phyloP scores from a whole-genome alignment of 2,113 vertebrate genomes.

The Tyrannus savana region DNA sequence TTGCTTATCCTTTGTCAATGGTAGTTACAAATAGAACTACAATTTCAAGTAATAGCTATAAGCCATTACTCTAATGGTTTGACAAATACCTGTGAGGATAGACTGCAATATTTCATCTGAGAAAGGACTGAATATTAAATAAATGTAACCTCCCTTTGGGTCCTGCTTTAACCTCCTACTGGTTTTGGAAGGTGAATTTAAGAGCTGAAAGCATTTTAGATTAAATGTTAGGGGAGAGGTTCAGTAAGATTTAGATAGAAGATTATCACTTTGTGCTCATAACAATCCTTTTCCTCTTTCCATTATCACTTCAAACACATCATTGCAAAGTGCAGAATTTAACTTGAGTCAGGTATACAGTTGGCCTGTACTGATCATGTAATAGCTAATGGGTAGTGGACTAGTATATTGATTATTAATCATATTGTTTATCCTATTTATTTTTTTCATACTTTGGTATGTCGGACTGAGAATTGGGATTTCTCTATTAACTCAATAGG shows the following conservation, averaged over 20 bases:
- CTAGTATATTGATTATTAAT: not conserved
- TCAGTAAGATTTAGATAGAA: constrained; percentile 63
- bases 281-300: constrained; percentile 64
- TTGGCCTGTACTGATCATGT: constrained; percentile 15
- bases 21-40: constrained; percentile 77
- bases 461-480: not conserved
- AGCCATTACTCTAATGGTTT: constrained; percentile 81
- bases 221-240: constrained; percentile 73
- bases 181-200: constrained; percentile 77
- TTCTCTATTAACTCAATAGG: not conserved
- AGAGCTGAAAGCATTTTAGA: constrained; percentile 78
- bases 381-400: not conserved
- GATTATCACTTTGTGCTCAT: constrained; percentile 73
- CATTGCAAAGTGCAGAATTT: constrained; percentile 64
- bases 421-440: not conserved
- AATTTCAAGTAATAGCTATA: constrained; percentile 80
- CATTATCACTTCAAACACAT: constrained; percentile 71
- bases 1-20: constrained; percentile 79
- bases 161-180: constrained; percentile 77
- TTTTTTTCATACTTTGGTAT: not conserved
- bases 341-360: constrained; percentile 45
- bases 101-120: constrained; percentile 76
- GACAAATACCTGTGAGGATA: constrained; percentile 80
- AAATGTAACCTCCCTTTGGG: constrained; percentile 79
- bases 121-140: constrained; percentile 82